These are phyloP conservation scores for Troides helena DNA, from an alignment of 2,888 invertebrate species.

Conservation along the genomic window DNA sequence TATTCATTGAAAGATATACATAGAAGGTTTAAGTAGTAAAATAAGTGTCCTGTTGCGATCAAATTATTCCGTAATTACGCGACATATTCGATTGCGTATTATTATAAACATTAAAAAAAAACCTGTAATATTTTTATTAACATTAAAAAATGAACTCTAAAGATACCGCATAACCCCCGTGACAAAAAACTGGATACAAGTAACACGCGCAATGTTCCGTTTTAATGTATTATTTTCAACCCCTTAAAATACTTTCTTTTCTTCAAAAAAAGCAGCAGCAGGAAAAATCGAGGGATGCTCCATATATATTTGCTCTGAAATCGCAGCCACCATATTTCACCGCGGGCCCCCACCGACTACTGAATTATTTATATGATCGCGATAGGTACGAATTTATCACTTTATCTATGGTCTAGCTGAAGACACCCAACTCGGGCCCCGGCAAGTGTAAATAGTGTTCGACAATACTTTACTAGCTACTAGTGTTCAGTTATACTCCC, in stretches of 20 bases:
- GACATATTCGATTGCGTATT: too few species aligned
- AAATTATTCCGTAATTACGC: too few species aligned
- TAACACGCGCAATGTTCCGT: slow-evolving; percentile 6
- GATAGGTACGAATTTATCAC: slow-evolving; percentile 41
- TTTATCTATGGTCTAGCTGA: slow-evolving; percentile 18
- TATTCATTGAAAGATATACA: too few species aligned
- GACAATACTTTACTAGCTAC: too few species aligned
- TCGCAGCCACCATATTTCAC: slow-evolving; percentile 65
- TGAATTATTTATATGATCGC: slow-evolving; percentile 73
- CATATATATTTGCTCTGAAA: slow-evolving; percentile 51
- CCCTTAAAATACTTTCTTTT: slow-evolving; percentile 26
- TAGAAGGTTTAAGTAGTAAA: too few species aligned
- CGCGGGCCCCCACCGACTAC: slow-evolving; percentile 50
- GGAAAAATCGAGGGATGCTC: slow-evolving; percentile 45
- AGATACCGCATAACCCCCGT: slow-evolving; percentile 2
- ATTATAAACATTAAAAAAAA: too few species aligned
- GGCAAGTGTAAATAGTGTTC: too few species aligned
- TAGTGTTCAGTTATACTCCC: too few species aligned
- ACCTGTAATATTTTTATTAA: too few species aligned
- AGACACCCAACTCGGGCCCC: slow-evolving; percentile 1
- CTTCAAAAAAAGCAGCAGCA: slow-evolving; percentile 36
- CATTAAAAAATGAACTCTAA: slow-evolving; percentile 7
- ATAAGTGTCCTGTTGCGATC: too few species aligned
- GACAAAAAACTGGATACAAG: neutral
- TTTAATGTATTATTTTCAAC: slow-evolving; percentile 24